These are phyloP conservation scores for Adrianichthys oophorus DNA, from an alignment of 2,797 vertebrate genomes.

Conservation along the genomic window DNA sequence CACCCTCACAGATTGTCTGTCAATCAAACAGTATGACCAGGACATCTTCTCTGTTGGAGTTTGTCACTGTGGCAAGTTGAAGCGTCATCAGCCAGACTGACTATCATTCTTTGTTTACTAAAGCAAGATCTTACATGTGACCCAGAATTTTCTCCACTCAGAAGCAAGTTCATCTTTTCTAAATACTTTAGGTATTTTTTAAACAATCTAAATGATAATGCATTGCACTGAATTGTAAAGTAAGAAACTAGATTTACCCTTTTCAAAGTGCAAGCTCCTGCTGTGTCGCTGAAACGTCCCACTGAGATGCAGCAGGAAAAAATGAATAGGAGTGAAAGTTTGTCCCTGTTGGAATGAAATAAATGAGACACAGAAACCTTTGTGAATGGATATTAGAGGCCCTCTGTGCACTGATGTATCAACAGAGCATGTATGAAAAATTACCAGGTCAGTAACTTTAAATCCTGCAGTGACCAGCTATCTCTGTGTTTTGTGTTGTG, in stretches of 20 bases:
- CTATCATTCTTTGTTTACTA: slow-evolving; percentile 8
- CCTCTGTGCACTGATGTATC: too few relatives aligned
- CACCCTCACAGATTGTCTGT: slow-evolving; percentile 27
- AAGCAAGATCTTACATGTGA: not conserved
- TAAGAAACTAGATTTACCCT: not conserved
- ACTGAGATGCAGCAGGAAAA: not conserved
- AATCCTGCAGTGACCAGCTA: too few relatives aligned
- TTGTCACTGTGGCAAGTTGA: slow-evolving; percentile 19
- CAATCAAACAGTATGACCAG: slow-evolving; percentile 33
- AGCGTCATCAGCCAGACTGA: slow-evolving; percentile 9
- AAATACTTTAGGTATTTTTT: too few relatives aligned
- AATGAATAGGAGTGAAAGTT: not conserved
- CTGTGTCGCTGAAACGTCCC: not conserved
- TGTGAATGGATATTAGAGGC: not conserved
- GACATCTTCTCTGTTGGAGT: slow-evolving; percentile 19
- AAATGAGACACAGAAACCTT: not conserved
- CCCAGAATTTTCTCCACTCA: not conserved
- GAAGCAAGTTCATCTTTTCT: not conserved
- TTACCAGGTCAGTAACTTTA: too few relatives aligned
- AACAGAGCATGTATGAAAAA: too few relatives aligned
- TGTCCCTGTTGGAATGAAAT: not conserved
- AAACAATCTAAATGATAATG: not conserved
- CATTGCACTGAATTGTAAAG: too few relatives aligned
- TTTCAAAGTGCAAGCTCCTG: not conserved
- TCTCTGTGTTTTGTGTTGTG: too few relatives aligned